Evolutionary conservation across 92 coral and sea anemone species (phyloP), one percentile per base, ranked within the genome.

Genomic region (Meandrina meandrites): DNA sequence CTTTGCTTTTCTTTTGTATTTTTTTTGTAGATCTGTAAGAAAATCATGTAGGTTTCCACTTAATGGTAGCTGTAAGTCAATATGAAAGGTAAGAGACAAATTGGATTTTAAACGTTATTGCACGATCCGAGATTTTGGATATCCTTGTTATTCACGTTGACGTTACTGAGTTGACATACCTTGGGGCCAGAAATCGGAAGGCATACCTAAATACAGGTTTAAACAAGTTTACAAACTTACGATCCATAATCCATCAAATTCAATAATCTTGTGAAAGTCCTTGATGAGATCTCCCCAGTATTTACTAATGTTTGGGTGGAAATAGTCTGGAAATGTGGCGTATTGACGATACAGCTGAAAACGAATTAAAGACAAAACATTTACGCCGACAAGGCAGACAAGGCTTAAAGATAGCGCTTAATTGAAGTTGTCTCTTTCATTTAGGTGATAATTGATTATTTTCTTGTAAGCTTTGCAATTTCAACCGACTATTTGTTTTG

Each of bases 221-320:
- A 4, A 56, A 6, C 21, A 70, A 32, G 37, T 31, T 13, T n/a
- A 68, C 35, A 5, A 66, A 89, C 94, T 95, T 91, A 96, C 99
- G 28, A 96, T 95, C 99, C 99, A 96, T 42, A 96, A 85, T 78
- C 97, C 99, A 73, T 96, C 98, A 84, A 95, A 96, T 48, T 90
- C 91, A 35, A 96, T 80, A 56, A 79, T 81, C 48, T 89, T 91
- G 87, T 83, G 92, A 73, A 96, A 96, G 51, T 95, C 96, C 36
- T 88, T 80, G 48, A 95, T 90, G 30, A 93, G 96, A 22, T 45
- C 77, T 18, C 85, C 92, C 99, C 99, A 96, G 92, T 94, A 96
- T 17, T 81, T 51, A 31, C 81, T 69, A 83, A 93, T 94, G 53
- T 89, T 79, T 31, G 73, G 81, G 53, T 93, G 92, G 84, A 96